phyloP scores from a whole-genome alignment of 2,113 vertebrate genomes.

The Petroica traversi region DNA sequence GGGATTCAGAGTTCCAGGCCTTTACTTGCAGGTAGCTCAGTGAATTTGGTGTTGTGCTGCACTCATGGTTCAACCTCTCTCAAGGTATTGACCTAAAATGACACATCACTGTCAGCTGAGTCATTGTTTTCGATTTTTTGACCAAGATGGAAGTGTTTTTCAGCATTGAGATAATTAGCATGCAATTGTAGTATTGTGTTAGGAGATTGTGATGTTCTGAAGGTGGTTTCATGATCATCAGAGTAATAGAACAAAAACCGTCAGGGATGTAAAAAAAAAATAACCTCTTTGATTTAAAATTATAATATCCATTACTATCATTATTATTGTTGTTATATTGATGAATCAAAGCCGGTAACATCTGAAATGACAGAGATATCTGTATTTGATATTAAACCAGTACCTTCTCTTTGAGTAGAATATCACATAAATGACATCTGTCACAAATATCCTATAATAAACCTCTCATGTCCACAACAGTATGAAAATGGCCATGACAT shows the following conservation, averaged over 20 bases:
- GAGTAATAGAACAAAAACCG: not conserved
- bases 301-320: not conserved
- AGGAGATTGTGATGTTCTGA: not conserved
- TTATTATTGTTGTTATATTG: not conserved
- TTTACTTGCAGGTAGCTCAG: not conserved
- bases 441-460: not conserved
- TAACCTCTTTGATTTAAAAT: not conserved
- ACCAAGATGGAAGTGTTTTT: not conserved
- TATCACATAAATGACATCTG: not conserved
- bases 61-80: not conserved
- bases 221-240: not conserved
- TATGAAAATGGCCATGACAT: not conserved
- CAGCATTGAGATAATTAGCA: not conserved
- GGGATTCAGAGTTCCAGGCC: not conserved
- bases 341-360: not conserved
- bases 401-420: not conserved
- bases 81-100: not conserved
- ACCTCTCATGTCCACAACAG: not conserved
- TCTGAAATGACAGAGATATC: not conserved
- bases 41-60: not conserved
- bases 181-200: not conserved
- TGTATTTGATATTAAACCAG: not conserved
- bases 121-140: not conserved
- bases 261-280: not conserved
- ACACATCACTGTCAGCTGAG: not conserved